Percentiles rank a stretch among this genome's conserved stretches.
These are phyloP conservation scores for Melipona quadrifasciata DNA, from an alignment of 1,140 invertebrate genomes.

Conservation along the genomic window DNA sequence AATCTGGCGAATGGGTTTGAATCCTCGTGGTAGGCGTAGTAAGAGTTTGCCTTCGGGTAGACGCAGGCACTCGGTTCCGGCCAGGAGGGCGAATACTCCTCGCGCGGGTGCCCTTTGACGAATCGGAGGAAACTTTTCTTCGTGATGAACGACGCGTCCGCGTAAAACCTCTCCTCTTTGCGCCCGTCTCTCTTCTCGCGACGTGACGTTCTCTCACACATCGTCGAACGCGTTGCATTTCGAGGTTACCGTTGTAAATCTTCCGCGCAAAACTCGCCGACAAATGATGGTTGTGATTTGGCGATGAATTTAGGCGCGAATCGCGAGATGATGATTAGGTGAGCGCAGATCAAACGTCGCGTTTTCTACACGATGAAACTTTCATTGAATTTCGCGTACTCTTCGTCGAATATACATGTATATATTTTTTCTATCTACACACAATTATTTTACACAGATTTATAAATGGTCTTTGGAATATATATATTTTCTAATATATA, in stretches of 20 bases:
- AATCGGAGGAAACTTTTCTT: conserved; percentile 44
- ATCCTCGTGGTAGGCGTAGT: conserved; percentile 77
- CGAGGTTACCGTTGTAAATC: not conserved
- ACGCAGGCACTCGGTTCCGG: conserved; percentile 41
- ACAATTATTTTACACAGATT: no score
- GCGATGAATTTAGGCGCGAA: no score
- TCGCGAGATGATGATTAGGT: no score
- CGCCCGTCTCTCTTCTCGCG: not conserved
- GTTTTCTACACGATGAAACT: no score
- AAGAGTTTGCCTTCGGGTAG: conserved; percentile 75
- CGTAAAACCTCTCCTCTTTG: not conserved
- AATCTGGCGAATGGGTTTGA: conserved; percentile 70
- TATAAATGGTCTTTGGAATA: no score
- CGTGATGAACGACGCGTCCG: conserved; percentile 42
- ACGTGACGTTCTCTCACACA: conserved; percentile 39
- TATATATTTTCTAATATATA: no score
- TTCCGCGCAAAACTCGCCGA: not conserved
- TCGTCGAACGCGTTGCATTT: conserved; percentile 15
- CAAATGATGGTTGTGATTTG: conserved; percentile 16
- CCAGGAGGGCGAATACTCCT: not conserved
- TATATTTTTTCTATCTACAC: no score
- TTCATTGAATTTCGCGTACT: no score
- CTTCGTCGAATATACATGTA: no score
- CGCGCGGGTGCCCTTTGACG: conserved; percentile 51
- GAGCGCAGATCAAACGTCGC: no score